Base-by-base conservation (phyloP, 1,140 invertebrate genomes). In the Drosophila jambulina region DNA sequence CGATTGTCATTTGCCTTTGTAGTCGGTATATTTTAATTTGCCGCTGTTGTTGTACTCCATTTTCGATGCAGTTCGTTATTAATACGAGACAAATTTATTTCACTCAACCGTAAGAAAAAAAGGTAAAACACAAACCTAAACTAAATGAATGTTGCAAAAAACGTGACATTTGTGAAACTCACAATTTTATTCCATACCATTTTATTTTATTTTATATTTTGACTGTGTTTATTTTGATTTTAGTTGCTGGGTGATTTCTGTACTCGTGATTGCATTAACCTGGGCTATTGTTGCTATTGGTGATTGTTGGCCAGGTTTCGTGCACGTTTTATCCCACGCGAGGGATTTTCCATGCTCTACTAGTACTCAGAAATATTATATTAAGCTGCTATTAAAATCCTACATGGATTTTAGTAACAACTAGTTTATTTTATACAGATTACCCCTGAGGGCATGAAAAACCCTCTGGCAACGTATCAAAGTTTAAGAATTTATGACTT, bases 161-260 rank as follows among this genome's bases (percentile, higher is more conserved):
- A 87, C 83, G 83, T 87, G 83, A 88, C 84, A 87, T 77, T 87
- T 86, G 67, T 65, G 45, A 38, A 48, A 53, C 49, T 70, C 69
- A 46, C 70, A 78, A 59, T 82, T 82, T 67, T 36, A 48, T 76
- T 29, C 32, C 17, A 42, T 42, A 58, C 45, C 45, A 25, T 78
- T 80, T 46, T 40, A 46, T 17, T 63, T 51, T 21, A 4, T 38
- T 54, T 61, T 62, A 1, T 59, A 29, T 29, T 40, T 65, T n/a
- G 53, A 38, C 21, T 56, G 21, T 25, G n/a, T 56, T 56, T 38
- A 56, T 56, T 36, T 38, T 12, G 53, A 12, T 63, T 65, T 62
- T 17, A 40, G 43, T 59, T 80, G 49, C 51, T 68, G 38, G 13
- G 15, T 71, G 48, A 59, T 49, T 58, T 71, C 13, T 49, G 27